These are phyloP conservation scores for Polydesmus complanatus DNA, from an alignment of 2,888 invertebrate species.

Conservation along the genomic window DNA sequence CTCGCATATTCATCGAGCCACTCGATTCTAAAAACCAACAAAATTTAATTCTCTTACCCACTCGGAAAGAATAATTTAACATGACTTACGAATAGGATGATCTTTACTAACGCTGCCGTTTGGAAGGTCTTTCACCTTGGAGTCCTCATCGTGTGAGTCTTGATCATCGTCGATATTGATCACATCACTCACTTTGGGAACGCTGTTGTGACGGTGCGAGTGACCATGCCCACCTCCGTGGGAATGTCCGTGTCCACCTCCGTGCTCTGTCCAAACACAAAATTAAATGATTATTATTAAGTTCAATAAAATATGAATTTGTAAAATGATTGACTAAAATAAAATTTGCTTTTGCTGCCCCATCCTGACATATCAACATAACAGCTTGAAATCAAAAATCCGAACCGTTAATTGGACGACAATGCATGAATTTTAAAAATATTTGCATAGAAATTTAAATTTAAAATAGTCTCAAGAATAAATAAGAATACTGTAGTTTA, in stretches of 20 bases:
- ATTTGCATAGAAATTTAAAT: no score
- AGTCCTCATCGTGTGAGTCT: constrained; percentile 14
- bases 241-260: constrained; percentile 5
- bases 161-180: constrained; percentile 17
- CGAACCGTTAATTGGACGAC: no score
- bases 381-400: no score
- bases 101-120: constrained; percentile 1
- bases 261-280: constrained; percentile 14
- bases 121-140: not conserved
- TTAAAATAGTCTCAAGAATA: no score
- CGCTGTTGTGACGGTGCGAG: constrained; percentile 24
- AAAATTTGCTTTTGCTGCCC: no score
- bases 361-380: no score
- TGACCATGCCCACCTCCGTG: constrained; percentile 41
- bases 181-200: constrained; percentile 14
- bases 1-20: constrained; percentile 92
- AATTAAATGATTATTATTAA: no score
- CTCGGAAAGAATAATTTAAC: not conserved
- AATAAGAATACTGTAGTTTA: no score
- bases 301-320: no score
- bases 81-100: not conserved
- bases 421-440: no score
- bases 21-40: not conserved
- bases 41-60: not conserved
- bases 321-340: no score